Evolutionary conservation across 2,797 vertebrate genomes (phyloP).

Genomic region (Lacerta viridis): DNA sequence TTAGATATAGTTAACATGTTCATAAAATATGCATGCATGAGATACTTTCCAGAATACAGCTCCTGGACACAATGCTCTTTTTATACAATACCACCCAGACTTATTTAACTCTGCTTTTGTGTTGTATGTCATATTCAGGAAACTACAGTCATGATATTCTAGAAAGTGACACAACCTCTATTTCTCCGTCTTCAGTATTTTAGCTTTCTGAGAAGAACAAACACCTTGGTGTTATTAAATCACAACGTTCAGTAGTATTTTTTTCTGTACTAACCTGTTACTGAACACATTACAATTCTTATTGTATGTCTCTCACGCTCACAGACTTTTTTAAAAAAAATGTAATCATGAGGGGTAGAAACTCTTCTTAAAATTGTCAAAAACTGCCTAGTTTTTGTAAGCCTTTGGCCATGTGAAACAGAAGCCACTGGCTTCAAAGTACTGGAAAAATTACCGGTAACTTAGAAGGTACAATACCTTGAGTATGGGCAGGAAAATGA

Average conservation of each 20-base stretch:
- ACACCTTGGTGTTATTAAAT: background rate
- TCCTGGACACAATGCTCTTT: background rate
- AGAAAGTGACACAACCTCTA: background rate
- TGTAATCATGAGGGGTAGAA: background rate
- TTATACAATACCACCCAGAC: background rate
- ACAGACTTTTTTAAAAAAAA: too few relatives aligned
- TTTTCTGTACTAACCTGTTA: background rate
- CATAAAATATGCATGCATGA: conserved; percentile 8
- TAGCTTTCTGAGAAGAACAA: background rate
- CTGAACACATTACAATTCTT: too few relatives aligned
- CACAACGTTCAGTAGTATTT: background rate
- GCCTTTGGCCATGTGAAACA: background rate
- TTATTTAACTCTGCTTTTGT: background rate
- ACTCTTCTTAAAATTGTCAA: background rate
- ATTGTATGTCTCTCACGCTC: too few relatives aligned
- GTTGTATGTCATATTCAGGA: conserved; percentile 7
- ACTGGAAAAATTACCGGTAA: conserved; percentile 47
- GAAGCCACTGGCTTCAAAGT: conserved; percentile 33
- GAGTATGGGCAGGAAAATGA: conserved; percentile 31
- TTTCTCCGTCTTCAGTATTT: conserved; percentile 1
- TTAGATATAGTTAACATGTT: background rate
- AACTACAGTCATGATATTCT: background rate
- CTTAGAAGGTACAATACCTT: conserved; percentile 16
- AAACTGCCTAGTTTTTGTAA: background rate
- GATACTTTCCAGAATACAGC: background rate